phyloP scores from a whole-genome alignment of 2,113 vertebrate genomes.

The Colossoma macropomum region DNA sequence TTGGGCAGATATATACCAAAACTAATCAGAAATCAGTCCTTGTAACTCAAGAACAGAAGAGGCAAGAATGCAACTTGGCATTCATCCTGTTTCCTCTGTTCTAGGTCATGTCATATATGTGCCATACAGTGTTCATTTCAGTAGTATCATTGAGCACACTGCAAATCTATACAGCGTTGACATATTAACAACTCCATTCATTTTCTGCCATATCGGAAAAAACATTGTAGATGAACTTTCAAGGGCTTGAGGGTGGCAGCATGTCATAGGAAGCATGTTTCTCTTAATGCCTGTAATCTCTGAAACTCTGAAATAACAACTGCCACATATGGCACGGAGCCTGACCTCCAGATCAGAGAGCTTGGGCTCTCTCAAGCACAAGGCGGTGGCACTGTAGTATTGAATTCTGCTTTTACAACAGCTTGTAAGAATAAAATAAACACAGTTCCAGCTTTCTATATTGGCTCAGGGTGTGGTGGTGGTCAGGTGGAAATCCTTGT shows the following conservation, averaged over 20 bases:
- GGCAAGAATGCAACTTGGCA: neutral
- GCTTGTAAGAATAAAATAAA: slow-evolving; percentile 31
- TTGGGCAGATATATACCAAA: neutral
- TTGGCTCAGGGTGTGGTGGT: slow-evolving; percentile 32
- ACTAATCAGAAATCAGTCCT: neutral
- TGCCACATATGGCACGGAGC: neutral
- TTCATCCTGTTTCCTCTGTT: slow-evolving; percentile 4
- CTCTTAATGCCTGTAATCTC: neutral
- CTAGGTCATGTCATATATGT: neutral
- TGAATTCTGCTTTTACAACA: slow-evolving; percentile 5
- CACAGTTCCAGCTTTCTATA: slow-evolving; percentile 26
- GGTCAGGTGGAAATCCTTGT: slow-evolving; percentile 48
- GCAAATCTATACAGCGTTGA: neutral
- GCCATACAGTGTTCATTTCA: slow-evolving; percentile 13
- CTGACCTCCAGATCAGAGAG: neutral
- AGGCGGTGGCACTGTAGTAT: neutral
- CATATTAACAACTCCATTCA: neutral
- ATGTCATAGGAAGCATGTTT: neutral
- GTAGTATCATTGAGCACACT: neutral
- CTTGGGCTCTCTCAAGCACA: neutral
- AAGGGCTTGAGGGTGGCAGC: neutral
- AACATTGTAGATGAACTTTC: neutral
- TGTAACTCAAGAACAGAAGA: neutral
- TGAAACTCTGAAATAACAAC: neutral
- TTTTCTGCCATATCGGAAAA: neutral